Evolutionary conservation across 1,140 invertebrate genomes (phyloP).

Genomic region (Metopolophium dirhodum): DNA sequence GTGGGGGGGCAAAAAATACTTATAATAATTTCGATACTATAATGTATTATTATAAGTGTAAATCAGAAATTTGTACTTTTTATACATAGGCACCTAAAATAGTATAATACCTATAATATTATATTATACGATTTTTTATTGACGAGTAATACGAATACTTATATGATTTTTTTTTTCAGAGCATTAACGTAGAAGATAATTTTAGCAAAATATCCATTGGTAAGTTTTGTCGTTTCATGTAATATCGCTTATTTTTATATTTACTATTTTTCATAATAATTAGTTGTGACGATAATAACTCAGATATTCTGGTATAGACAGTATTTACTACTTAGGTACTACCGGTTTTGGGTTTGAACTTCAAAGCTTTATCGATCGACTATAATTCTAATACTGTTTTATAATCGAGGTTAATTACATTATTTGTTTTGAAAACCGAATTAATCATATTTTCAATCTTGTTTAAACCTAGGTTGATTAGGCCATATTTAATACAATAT

Average conservation of each 20-base stretch:
- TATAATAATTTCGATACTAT: neutral
- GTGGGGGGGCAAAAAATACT: neutral
- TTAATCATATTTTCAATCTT: slow-evolving; percentile 1
- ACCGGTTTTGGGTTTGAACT: too few relatives aligned
- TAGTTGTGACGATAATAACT: neutral
- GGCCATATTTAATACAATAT: neutral
- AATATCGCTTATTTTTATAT: neutral
- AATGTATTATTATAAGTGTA: neutral
- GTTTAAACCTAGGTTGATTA: neutral
- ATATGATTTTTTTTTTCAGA: neutral
- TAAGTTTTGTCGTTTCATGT: neutral
- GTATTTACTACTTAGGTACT: neutral
- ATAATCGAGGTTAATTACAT: neutral
- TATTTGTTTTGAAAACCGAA: neutral
- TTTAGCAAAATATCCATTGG: neutral
- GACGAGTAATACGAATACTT: neutral
- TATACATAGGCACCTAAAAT: neutral
- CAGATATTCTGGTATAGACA: neutral
- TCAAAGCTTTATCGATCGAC: neutral
- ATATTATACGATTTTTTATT: neutral
- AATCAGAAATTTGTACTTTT: neutral
- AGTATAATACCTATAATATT: neutral
- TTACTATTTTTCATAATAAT: too few relatives aligned
- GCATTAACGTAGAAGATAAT: neutral
- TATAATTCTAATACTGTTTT: neutral